Evolutionary conservation across 2,113 vertebrate genomes (phyloP).

Genomic region (Nothoprocta pentlandii): DNA sequence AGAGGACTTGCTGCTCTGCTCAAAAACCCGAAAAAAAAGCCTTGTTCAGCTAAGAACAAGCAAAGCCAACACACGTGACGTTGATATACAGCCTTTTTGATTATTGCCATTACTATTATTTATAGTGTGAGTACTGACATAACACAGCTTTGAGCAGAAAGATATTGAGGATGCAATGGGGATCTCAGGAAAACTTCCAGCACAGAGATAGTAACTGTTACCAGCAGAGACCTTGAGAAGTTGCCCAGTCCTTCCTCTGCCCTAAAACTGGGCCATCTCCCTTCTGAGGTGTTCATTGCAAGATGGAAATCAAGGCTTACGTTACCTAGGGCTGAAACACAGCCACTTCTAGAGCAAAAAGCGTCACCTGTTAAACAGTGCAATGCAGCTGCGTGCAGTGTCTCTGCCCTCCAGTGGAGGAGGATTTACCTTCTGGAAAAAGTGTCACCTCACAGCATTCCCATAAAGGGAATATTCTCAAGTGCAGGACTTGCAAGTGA

Average conservation of each 20-base stretch:
- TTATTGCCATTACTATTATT: not conserved
- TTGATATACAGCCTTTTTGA: not conserved
- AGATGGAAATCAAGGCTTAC: not conserved
- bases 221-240: not conserved
- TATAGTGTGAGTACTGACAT: not conserved
- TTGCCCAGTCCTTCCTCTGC: not conserved
- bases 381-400: not conserved
- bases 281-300: not conserved
- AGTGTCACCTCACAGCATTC: not conserved
- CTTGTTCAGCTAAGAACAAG: not conserved
- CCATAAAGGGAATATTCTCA: not conserved
- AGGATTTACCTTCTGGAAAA: not conserved
- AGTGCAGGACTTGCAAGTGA: not conserved
- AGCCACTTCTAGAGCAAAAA: not conserved
- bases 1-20: conserved; percentile 30
- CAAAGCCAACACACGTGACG: not conserved
- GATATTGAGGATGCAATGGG: not conserved
- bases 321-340: not conserved
- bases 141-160: not conserved
- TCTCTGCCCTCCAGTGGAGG: not conserved
- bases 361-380: accelerated
- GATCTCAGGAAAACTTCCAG: not conserved
- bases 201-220: not conserved
- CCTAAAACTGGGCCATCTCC: not conserved
- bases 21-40: not conserved